Evolutionary conservation across 2,113 vertebrate species (phyloP).

Genomic region (Abramis brama): DNA sequence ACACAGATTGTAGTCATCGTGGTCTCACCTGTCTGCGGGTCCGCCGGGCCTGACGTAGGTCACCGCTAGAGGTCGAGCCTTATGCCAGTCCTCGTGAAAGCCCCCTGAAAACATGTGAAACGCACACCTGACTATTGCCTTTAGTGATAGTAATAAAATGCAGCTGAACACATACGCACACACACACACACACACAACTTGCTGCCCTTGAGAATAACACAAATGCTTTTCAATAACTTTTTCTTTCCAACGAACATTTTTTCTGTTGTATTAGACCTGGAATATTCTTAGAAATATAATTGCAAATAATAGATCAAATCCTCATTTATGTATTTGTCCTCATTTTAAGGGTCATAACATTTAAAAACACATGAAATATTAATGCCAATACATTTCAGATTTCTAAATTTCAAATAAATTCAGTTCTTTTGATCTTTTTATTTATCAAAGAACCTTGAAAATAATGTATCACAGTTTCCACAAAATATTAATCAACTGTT

Average conservation of each 20-base stretch:
- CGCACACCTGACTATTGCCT: conserved; percentile 10
- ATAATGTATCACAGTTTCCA: too few species aligned
- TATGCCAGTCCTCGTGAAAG: conserved; percentile 93
- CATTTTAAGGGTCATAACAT: neutral
- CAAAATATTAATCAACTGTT: too few species aligned
- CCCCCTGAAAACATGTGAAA: conserved; percentile 80
- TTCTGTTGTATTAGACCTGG: neutral
- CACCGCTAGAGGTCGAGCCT: conserved; percentile 89
- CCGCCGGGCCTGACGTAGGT: conserved; percentile 90
- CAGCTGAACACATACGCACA: conserved; percentile 21
- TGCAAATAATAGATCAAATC: neutral
- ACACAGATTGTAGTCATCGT: conserved; percentile 32
- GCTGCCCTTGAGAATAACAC: neutral
- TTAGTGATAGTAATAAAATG: neutral
- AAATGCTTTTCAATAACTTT: neutral
- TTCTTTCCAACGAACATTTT: neutral
- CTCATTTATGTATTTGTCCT: neutral
- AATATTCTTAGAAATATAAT: neutral
- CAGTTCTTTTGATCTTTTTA: too few species aligned
- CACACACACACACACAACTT: neutral
- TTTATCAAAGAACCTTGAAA: too few species aligned
- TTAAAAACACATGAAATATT: neutral
- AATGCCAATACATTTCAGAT: neutral
- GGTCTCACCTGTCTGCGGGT: conserved; percentile 91
- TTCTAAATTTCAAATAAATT: too few species aligned